Evolutionary conservation across 1,140 invertebrate genomes (phyloP).

Genomic region (Hyles vespertilio): DNA sequence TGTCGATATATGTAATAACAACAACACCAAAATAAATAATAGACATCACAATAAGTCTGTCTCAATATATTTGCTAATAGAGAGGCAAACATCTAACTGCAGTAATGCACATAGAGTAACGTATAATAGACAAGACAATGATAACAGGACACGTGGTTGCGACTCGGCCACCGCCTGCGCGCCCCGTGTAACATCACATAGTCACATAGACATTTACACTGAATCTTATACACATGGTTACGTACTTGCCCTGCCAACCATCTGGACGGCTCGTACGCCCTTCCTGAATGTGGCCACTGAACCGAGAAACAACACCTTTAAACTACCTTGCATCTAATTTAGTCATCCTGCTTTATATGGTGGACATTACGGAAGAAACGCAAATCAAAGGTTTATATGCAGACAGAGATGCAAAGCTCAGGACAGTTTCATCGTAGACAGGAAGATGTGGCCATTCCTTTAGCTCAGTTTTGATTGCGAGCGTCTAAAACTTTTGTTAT

Average conservation of each 20-base stretch:
- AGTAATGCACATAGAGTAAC: slow-evolving; percentile 71
- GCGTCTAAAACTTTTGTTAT: slow-evolving; percentile 11
- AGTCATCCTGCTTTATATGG: slow-evolving; percentile 24
- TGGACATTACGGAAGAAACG: slow-evolving; percentile 34
- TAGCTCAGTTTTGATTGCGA: slow-evolving; percentile 28
- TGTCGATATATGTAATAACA: slow-evolving; percentile 54
- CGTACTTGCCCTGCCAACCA: slow-evolving; percentile 98
- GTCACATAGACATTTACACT: slow-evolving; percentile 69
- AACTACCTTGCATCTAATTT: slow-evolving; percentile 32
- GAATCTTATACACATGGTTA: slow-evolving; percentile 76
- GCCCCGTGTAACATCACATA: slow-evolving; percentile 30
- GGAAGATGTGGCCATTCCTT: slow-evolving; percentile 9
- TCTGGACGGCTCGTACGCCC: slow-evolving; percentile 98
- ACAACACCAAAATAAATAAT: slow-evolving; percentile 69
- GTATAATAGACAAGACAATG: slow-evolving; percentile 64
- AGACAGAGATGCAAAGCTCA: slow-evolving; percentile 62
- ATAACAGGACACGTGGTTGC: slow-evolving; percentile 63
- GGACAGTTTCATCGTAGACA: slow-evolving; percentile 21
- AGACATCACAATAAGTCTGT: slow-evolving; percentile 59
- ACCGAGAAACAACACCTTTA: slow-evolving; percentile 71
- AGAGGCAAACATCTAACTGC: slow-evolving; percentile 70
- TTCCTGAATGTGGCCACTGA: slow-evolving; percentile 99
- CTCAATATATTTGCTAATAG: slow-evolving; percentile 62
- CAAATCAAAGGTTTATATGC: slow-evolving; percentile 52
- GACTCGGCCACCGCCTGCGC: slow-evolving; percentile 13